Conservation (phyloP, 2,888 invertebrate genomes). For the Cotesia congregata region DNA sequence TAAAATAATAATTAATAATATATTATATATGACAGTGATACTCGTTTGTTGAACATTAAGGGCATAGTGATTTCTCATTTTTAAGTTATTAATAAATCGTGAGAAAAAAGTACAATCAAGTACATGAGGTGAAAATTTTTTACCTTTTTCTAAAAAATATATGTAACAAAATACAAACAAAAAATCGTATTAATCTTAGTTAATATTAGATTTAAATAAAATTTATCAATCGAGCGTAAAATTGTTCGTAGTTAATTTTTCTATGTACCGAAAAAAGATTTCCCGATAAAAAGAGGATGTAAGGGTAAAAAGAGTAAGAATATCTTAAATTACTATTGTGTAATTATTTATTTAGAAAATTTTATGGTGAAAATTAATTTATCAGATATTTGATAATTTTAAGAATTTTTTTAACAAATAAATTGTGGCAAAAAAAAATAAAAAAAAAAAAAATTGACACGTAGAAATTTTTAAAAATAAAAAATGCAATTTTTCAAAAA, state of each 20-base stretch:
- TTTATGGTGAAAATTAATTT: too few relatives aligned
- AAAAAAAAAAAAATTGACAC: too few relatives aligned
- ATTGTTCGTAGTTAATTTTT: constrained; percentile 40
- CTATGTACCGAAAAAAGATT: constrained; percentile 34
- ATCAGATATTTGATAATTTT: too few relatives aligned
- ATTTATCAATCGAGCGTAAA: constrained; percentile 36
- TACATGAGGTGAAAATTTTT: constrained; percentile 55
- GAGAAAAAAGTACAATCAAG: constrained; percentile 46
- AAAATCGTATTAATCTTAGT: constrained; percentile 40
- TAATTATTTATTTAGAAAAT: constrained; percentile 9
- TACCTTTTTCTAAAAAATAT: constrained; percentile 58
- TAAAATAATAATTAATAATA: constrained; percentile 8
- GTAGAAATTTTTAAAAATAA: too few relatives aligned
- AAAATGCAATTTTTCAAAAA: too few relatives aligned
- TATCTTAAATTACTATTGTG: constrained; percentile 28
- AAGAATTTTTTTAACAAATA: too few relatives aligned
- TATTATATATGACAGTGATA: constrained; percentile 27
- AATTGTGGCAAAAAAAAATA: too few relatives aligned
- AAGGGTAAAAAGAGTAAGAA: constrained; percentile 23
- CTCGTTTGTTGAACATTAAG: constrained; percentile 32
- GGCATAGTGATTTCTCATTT: constrained; percentile 32
- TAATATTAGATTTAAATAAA: constrained; percentile 23
- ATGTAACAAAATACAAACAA: constrained; percentile 42
- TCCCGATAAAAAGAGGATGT: constrained; percentile 20
- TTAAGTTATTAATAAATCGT: constrained; percentile 14